phyloP scores from a whole-genome alignment of 2,888 invertebrate species.

The Eugnorisma glareosa region DNA sequence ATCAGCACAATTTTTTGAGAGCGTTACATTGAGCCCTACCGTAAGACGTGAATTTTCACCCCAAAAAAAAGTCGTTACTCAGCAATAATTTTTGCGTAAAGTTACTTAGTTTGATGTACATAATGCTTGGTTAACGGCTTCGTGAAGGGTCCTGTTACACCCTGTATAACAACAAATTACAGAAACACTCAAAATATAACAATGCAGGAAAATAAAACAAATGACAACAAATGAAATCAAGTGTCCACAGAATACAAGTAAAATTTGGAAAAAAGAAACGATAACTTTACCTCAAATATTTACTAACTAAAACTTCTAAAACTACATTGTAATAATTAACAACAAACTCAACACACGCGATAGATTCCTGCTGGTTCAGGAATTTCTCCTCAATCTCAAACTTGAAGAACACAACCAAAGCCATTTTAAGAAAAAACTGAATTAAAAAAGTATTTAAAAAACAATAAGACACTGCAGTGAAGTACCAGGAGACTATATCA shows the following conservation, averaged over 20 bases:
- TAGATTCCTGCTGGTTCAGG: conserved; percentile 61
- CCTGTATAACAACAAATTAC: background rate
- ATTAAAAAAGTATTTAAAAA: conserved; percentile 25
- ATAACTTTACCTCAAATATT: conserved; percentile 66
- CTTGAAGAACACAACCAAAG: conserved; percentile 69
- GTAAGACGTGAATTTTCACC: too few species aligned
- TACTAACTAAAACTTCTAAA: conserved; percentile 67
- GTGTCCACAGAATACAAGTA: conserved; percentile 52
- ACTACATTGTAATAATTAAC: conserved; percentile 68
- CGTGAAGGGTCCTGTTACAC: too few species aligned
- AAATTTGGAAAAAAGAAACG: conserved; percentile 27
- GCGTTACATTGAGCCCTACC: too few species aligned
- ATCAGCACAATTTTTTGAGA: too few species aligned
- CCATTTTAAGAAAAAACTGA: conserved; percentile 68
- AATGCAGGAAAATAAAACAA: background rate
- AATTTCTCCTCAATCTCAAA: conserved; percentile 64
- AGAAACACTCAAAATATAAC: background rate
- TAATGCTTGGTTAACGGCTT: too few species aligned
- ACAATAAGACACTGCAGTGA: conserved; percentile 24
- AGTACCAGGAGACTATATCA: conserved; percentile 49
- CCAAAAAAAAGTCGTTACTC: too few species aligned
- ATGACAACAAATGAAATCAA: background rate
- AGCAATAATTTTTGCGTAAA: too few species aligned
- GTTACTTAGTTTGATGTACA: too few species aligned
- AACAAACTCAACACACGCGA: conserved; percentile 74